phyloP scores from a whole-genome alignment of 2,113 vertebrate genomes.

The Phoxinus phoxinus region DNA sequence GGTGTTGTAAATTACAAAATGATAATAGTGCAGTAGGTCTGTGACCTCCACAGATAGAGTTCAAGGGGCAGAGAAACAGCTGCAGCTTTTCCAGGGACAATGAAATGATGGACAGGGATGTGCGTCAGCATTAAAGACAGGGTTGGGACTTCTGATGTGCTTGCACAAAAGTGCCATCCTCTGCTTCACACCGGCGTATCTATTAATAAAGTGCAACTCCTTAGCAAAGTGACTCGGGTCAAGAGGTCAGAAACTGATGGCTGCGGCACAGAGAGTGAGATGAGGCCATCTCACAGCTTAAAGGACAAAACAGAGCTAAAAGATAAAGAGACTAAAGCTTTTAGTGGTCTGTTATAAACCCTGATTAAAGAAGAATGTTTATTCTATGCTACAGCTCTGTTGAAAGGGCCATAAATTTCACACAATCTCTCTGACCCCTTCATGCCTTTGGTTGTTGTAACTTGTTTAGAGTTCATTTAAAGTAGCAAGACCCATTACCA shows the following conservation, averaged over 20 bases:
- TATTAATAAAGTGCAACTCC: conserved; percentile 45
- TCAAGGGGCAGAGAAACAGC: background rate
- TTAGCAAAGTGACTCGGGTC: conserved; percentile 11
- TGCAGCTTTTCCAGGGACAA: conserved; percentile 26
- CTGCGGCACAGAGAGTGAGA: background rate
- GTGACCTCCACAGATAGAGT: background rate
- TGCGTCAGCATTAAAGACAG: conserved; percentile 40
- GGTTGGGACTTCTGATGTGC: conserved; percentile 29
- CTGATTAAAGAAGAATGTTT: conserved; percentile 36
- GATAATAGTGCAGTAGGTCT: background rate
- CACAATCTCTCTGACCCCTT: background rate
- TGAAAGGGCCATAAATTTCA: conserved; percentile 26
- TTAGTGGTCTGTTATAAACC: conserved; percentile 31
- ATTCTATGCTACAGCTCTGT: background rate
- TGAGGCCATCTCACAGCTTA: conserved; percentile 27
- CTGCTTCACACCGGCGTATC: background rate
- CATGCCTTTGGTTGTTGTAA: conserved; percentile 23
- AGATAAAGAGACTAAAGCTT: conserved; percentile 32
- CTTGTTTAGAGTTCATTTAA: conserved; percentile 17
- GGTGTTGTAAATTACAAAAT: conserved; percentile 14
- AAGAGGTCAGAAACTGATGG: conserved; percentile 25
- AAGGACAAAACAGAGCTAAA: conserved; percentile 17
- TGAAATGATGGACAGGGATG: conserved; percentile 3
- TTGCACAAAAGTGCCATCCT: conserved; percentile 38
- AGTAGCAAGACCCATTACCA: conserved; percentile 7